Conservation (phyloP, 2,113 vertebrate genomes). For the Chaetodon trifascialis region DNA sequence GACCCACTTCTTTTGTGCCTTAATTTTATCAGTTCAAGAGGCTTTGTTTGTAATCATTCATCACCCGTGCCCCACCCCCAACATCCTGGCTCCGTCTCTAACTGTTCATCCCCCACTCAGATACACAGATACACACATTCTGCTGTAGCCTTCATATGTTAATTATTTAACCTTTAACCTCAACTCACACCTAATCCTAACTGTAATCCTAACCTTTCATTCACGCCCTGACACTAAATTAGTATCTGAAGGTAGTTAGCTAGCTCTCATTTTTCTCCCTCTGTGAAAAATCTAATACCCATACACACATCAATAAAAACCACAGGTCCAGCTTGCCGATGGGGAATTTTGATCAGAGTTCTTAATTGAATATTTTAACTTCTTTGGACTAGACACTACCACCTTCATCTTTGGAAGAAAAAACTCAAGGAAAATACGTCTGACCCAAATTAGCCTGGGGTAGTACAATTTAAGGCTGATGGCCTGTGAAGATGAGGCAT, state of each 20-base stretch:
- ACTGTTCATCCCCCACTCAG: neutral
- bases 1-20: constrained; percentile 81
- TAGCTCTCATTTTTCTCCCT: neutral
- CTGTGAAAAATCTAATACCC: neutral
- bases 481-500: neutral
- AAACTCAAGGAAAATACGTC: neutral
- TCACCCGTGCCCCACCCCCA: constrained; percentile 20
- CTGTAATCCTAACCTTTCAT: neutral
- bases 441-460: neutral
- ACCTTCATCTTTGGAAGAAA: neutral
- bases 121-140: constrained; percentile 12
- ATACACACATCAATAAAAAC: neutral
- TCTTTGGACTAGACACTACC: neutral
- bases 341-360: neutral
- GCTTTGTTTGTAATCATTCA: constrained; percentile 79
- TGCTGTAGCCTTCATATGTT: neutral
- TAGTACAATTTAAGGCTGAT: neutral
- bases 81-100: constrained; percentile 34
- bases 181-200: constrained; percentile 2
- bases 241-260: neutral
- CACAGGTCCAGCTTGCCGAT: neutral
- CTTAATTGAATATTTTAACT: neutral
- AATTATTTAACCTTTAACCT: constrained; percentile 23
- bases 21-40: constrained; percentile 68
- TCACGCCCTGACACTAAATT: constrained; percentile 12